These are phyloP conservation scores for Tor tambroides DNA, from an alignment of 2,113 vertebrate genomes.

Conservation along the genomic window DNA sequence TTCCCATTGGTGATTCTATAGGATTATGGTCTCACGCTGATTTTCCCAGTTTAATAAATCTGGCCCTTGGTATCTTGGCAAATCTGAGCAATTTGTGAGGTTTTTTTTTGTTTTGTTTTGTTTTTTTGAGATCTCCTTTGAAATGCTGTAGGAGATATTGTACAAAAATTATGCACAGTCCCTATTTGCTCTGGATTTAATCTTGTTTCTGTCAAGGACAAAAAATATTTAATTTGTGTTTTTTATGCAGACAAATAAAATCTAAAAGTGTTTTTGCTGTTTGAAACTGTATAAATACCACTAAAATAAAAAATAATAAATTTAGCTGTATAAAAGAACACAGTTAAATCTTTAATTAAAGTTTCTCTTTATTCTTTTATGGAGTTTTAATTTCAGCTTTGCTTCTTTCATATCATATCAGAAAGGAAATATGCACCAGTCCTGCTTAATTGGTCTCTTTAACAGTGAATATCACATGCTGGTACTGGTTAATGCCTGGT, in stretches of 20 bases:
- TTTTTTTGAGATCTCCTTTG: neutral
- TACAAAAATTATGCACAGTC: neutral
- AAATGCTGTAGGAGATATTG: neutral
- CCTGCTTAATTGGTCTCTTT: constrained; percentile 5
- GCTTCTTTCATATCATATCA: constrained; percentile 15
- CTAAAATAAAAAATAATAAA: neutral
- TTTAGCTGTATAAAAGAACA: too few species aligned
- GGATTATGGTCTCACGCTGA: neutral
- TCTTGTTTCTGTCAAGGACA: neutral
- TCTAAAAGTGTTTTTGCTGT: too few species aligned
- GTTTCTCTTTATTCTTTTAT: neutral
- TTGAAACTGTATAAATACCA: neutral
- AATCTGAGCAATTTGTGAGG: neutral
- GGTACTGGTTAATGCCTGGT: neutral
- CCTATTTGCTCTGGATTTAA: neutral
- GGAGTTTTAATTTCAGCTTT: neutral
- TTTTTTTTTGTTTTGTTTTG: too few species aligned
- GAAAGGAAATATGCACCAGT: constrained; percentile 12
- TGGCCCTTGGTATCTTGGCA: neutral
- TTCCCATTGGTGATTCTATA: neutral
- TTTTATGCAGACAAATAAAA: neutral
- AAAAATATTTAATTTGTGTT: neutral
- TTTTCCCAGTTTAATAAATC: neutral
- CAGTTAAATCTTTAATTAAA: neutral
- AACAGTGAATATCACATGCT: neutral